These are phyloP conservation scores for Sycophila sp. DNA, from an alignment of 1,140 invertebrate species.

Conservation along the genomic window DNA sequence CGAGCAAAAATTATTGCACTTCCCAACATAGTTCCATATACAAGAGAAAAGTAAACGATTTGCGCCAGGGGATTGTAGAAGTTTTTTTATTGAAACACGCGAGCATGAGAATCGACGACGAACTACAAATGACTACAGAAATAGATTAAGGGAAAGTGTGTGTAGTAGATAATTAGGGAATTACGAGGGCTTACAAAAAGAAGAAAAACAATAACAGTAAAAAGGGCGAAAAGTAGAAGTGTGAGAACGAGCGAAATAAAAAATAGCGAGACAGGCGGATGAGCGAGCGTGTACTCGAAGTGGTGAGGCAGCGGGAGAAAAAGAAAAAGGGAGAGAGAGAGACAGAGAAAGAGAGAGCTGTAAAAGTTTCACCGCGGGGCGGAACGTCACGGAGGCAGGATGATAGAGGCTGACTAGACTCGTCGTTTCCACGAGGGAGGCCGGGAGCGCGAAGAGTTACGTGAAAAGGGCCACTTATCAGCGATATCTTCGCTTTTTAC, in stretches of 20 bases:
- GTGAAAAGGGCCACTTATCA: conserved; percentile 43
- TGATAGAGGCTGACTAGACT: conserved; percentile 3
- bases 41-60: too few species aligned
- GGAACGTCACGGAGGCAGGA: neutral
- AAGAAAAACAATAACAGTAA: conserved; percentile 18
- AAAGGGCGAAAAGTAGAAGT: conserved; percentile 24
- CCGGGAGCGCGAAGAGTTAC: conserved; percentile 24
- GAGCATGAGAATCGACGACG: too few species aligned
- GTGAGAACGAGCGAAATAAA: conserved; percentile 13
- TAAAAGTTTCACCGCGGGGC: conserved; percentile 16
- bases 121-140: too few species aligned
- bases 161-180: conserved; percentile 15
- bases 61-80: too few species aligned
- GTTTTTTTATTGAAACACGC: too few species aligned
- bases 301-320: neutral
- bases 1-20: too few species aligned
- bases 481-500: conserved; percentile 45
- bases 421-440: neutral
- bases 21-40: too few species aligned
- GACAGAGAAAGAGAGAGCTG: neutral
- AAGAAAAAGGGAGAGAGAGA: neutral
- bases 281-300: neutral
- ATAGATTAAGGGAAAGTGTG: too few species aligned
- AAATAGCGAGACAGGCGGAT: neutral
- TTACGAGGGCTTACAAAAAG: too few species aligned